Percentiles rank a stretch among this genome's conserved stretches.
Conservation (phyloP, 2,797 vertebrate genomes). For the Schizopygopsis malacanthus region DNA sequence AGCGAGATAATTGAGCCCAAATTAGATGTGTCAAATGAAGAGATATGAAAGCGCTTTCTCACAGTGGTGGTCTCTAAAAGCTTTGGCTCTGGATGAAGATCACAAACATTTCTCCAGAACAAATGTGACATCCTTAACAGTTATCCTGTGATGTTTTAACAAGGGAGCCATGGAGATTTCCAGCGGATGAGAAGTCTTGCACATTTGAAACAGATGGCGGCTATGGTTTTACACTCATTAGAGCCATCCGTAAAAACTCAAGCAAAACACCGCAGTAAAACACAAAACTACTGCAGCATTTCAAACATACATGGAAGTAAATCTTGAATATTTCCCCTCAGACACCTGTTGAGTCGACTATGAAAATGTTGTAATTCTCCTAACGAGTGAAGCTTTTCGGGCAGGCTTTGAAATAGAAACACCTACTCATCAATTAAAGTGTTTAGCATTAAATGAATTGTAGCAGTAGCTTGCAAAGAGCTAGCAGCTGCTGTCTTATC, state of each 20-base stretch:
- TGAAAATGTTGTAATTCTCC: slow-evolving; percentile 14
- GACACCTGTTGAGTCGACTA: slow-evolving; percentile 32
- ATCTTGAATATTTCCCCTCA: slow-evolving; percentile 2
- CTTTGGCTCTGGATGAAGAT: slow-evolving; percentile 27
- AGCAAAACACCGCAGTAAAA: not conserved
- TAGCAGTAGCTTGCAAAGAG: slow-evolving; percentile 9
- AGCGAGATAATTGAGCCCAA: slow-evolving; percentile 39
- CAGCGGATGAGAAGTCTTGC: slow-evolving; percentile 12
- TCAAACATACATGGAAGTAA: not conserved
- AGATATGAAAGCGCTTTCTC: slow-evolving; percentile 2
- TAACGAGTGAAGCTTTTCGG: slow-evolving; percentile 26
- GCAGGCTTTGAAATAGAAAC: slow-evolving; percentile 14
- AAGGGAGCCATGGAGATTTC: slow-evolving; percentile 22
- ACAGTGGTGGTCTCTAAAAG: slow-evolving; percentile 35
- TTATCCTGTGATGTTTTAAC: slow-evolving; percentile 39
- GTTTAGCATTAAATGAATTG: slow-evolving; percentile 43
- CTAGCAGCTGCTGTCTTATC: slow-evolving; percentile 36
- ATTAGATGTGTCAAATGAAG: slow-evolving; percentile 40
- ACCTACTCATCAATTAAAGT: slow-evolving; percentile 40
- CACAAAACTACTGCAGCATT: not conserved
- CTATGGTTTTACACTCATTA: slow-evolving; percentile 33
- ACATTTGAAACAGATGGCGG: slow-evolving; percentile 23
- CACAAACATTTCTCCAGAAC: slow-evolving; percentile 32
- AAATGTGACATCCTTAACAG: slow-evolving; percentile 42
- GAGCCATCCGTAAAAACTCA: not conserved